Conservation (phyloP, 2,113 vertebrate species). For the Excalfactoria chinensis region DNA sequence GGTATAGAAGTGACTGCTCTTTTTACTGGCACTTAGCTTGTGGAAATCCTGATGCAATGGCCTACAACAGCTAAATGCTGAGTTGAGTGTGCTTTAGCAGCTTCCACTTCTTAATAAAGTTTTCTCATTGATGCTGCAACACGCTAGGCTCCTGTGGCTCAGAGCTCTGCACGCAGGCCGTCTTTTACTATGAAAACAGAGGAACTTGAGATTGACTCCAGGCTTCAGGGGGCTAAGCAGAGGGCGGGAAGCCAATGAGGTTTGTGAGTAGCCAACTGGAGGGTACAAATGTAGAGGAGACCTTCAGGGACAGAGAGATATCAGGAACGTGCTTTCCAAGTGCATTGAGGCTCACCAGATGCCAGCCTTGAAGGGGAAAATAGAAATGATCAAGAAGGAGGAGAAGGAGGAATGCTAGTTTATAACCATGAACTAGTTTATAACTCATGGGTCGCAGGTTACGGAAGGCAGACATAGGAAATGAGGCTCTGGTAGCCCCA, state of each 20-base stretch:
- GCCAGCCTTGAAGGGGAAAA: background rate
- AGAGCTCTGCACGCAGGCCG: background rate
- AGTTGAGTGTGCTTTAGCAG: background rate
- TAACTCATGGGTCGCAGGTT: background rate
- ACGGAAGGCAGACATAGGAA: background rate
- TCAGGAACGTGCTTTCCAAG: constrained; percentile 12
- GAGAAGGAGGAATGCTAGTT: background rate
- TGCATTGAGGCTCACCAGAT: background rate
- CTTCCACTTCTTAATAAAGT: constrained; percentile 3
- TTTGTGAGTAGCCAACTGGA: constrained; percentile 8
- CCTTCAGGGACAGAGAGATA: background rate
- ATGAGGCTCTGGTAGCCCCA: background rate
- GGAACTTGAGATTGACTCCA: background rate
- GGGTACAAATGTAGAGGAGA: constrained; percentile 21
- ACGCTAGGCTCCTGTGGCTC: background rate
- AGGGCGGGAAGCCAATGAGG: background rate
- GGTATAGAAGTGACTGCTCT: background rate
- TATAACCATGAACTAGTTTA: background rate
- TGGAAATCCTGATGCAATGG: background rate
- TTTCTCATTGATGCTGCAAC: background rate
- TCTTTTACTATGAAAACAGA: constrained; percentile 20
- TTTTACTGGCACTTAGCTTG: background rate
- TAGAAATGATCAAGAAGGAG: background rate
- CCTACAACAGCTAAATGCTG: background rate
- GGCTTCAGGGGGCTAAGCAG: background rate